Base-by-base conservation (phyloP, 92 coral and sea anemone genomes). In the Isaurus tuberculatus region DNA sequence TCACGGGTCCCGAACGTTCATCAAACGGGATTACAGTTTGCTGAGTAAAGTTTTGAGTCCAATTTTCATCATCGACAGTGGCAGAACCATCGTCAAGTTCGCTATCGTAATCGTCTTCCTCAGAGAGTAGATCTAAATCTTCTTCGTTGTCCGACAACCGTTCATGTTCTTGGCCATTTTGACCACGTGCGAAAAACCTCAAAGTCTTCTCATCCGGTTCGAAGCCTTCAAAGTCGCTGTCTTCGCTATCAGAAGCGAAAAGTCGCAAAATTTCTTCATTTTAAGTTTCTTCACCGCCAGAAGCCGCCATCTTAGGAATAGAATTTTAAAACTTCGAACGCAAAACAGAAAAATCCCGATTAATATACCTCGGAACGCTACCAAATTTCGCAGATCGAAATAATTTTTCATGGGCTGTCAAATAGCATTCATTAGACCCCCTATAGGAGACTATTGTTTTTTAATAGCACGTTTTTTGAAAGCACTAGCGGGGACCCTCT, bases 101-200 rank as follows among this genome's bases (percentile, higher is more conserved):
- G 30, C 70, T 79, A 53, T 51, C 61, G 44, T 4, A 40, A 81
- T 72, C 85, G 44, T 57, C 72, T 55, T 86, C 86, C 9, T 79
- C 58, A 9, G 55, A 79, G 13, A 70, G 67, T 69, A 48, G 25
- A 27, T 83, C 86, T 14, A 81, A 49, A 46, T 81, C 77, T 2
- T 81, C 44, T 27, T 83, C 58, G 70, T 61, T 83, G 72, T 72
- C 81, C 8, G 87, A 83, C 87, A 70, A 37, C 55, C 46, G 32
- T 9, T 72, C 40, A 33, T 83, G 31, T 53, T 20, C 23, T 83
- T 11, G 28, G 49, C 70, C 63, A 22, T 69, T 79, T n/a, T 22
- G 81, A 75, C 23, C 43, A 58, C 46, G 11, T 75, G 46, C 48
- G 0, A 58, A 5, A 30, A 81, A 81, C 19, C 77, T 67, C 48